phyloP scores from a whole-genome alignment of 2,888 invertebrate genomes.

The Drosophila pseudotalamancana region DNA sequence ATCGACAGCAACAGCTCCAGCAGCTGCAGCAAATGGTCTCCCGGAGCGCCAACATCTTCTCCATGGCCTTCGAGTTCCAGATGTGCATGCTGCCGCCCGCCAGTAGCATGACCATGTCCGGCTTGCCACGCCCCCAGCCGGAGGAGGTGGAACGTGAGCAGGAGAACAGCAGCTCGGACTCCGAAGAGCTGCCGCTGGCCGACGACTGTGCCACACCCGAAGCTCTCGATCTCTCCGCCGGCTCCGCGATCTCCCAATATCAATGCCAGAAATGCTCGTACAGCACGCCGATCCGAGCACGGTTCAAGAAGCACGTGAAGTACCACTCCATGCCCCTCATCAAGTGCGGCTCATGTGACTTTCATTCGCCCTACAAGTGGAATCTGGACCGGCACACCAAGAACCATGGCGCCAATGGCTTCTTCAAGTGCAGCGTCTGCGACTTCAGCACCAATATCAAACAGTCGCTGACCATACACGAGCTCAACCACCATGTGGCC shows the following conservation, averaged over 20 bases:
- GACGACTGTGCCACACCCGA: slow-evolving; percentile 28
- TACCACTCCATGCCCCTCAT: slow-evolving; percentile 97
- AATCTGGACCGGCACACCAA: slow-evolving; percentile 97
- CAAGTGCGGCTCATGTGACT: slow-evolving; percentile 96
- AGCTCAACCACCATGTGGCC: slow-evolving; percentile 93
- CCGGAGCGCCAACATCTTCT: slow-evolving; percentile 62
- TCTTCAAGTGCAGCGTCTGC: slow-evolving; percentile 92
- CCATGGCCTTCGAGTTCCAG: slow-evolving; percentile 79
- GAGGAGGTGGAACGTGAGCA: slow-evolving; percentile 33
- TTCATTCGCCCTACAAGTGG: slow-evolving; percentile 96
- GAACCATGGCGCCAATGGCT: slow-evolving; percentile 93
- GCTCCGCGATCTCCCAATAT: slow-evolving; percentile 85
- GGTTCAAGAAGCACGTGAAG: slow-evolving; percentile 96
- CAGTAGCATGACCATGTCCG: not conserved
- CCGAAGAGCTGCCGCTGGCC: slow-evolving; percentile 5
- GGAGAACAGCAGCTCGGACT: slow-evolving; percentile 61
- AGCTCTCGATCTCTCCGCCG: slow-evolving; percentile 29
- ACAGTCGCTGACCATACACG: slow-evolving; percentile 95
- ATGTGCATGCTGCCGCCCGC: slow-evolving; percentile 54
- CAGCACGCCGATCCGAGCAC: slow-evolving; percentile 93
- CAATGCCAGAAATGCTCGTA: slow-evolving; percentile 95
- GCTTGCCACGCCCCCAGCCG: not conserved
- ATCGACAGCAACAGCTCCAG: slow-evolving; percentile 74
- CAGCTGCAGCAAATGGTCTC: slow-evolving; percentile 52
- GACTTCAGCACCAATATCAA: slow-evolving; percentile 96